phyloP scores from a whole-genome alignment of 2,113 vertebrate genomes.

The Bubo scandiacus region DNA sequence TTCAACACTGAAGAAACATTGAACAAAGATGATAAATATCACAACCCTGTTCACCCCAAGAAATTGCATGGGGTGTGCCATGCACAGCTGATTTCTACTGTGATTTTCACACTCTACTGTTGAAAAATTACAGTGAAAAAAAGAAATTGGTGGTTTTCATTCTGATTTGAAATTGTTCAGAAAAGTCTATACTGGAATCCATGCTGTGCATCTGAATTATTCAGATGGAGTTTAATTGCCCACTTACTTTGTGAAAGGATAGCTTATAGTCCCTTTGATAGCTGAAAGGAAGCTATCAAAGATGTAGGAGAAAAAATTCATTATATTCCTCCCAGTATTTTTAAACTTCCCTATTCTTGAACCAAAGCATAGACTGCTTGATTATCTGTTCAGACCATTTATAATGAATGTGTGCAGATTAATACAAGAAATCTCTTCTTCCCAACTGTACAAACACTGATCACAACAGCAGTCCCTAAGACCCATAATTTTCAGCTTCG shows the following conservation, averaged over 20 bases:
- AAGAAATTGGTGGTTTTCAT: not conserved
- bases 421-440: not conserved
- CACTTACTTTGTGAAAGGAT: not conserved
- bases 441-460: not conserved
- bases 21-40: not conserved
- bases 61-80: not conserved
- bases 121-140: not conserved
- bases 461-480: not conserved
- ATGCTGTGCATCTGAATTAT: not conserved
- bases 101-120: not conserved
- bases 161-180: not conserved
- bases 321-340: not conserved
- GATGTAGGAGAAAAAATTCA: not conserved
- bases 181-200: not conserved
- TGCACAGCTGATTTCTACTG: not conserved
- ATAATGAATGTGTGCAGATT: not conserved
- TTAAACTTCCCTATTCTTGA: not conserved
- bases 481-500: conserved; percentile 1
- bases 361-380: not conserved
- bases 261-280: not conserved
- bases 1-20: not conserved
- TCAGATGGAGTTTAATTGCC: not conserved
- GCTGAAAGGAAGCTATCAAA: not conserved
- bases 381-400: not conserved
- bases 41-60: not conserved